Evolutionary conservation across 2,113 vertebrate species (phyloP).

Genomic region (Callocephalon fimbriatum): DNA sequence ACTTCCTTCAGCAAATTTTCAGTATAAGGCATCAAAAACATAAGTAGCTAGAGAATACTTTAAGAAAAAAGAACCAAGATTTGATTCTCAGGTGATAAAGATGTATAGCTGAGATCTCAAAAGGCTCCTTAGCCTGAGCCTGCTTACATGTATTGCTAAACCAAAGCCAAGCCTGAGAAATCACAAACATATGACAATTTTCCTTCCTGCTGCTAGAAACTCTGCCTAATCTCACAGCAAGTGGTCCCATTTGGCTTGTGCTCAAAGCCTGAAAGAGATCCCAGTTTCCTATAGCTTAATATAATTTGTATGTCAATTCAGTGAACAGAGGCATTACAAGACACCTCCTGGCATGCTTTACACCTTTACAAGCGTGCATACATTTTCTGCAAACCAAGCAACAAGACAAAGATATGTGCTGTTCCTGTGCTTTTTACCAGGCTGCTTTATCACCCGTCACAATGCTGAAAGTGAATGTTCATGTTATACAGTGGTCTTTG

Average conservation of each 20-base stretch:
- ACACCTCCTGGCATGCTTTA: conserved; percentile 6
- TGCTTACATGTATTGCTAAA: background rate
- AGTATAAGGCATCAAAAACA: background rate
- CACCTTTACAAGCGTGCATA: background rate
- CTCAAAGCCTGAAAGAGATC: conserved; percentile 38
- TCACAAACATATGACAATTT: conserved; percentile 65
- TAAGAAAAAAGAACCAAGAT: background rate
- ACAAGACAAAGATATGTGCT: background rate
- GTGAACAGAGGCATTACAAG: conserved; percentile 31
- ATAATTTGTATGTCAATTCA: conserved; percentile 38
- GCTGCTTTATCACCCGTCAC: background rate
- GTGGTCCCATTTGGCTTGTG: conserved; percentile 43
- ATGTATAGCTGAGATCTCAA: background rate
- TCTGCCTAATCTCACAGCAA: conserved; percentile 59
- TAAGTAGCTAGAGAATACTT: background rate
- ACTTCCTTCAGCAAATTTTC: background rate
- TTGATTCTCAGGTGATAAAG: background rate
- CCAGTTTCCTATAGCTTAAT: conserved; percentile 57
- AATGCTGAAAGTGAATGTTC: background rate
- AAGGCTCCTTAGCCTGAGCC: background rate
- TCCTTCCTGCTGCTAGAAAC: conserved; percentile 57
- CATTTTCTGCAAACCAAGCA: background rate
- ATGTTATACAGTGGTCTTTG: background rate
- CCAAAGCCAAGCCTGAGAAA: conserved; percentile 41
- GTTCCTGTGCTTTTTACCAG: background rate